A percentile compares a stretch with the other conserved stretches of the same genome.
phyloP scores from a whole-genome alignment of 2,888 invertebrate species.

The Myopa tessellatipennis region DNA sequence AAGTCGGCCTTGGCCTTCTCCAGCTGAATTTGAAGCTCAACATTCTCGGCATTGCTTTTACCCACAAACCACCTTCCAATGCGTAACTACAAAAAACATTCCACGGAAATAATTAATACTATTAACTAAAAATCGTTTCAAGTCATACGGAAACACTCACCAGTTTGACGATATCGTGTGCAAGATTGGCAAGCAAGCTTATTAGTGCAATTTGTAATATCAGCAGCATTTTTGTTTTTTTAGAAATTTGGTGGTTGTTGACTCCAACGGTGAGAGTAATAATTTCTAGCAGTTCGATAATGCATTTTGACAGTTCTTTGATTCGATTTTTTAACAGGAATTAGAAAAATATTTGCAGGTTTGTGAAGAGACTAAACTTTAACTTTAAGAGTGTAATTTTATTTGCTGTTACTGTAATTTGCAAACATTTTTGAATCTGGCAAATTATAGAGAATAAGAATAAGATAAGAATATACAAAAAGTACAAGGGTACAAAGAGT shows the following conservation, averaged over 20 bases:
- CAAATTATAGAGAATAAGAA: no score
- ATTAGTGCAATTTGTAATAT: constrained; percentile 53
- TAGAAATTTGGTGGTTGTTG: not conserved
- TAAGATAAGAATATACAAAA: no score
- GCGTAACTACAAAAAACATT: constrained; percentile 42
- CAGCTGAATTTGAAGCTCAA: constrained; percentile 48
- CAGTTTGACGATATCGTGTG: constrained; percentile 51
- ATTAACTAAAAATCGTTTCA: not conserved
- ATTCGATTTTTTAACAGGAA: not conserved
- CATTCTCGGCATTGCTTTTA: not conserved
- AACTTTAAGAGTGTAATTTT: no score
- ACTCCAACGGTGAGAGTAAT: not conserved
- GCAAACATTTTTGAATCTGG: no score
- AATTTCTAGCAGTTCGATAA: not conserved
- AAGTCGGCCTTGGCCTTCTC: constrained; percentile 53
- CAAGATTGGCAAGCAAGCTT: constrained; percentile 52
- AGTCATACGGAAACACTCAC: constrained; percentile 45
- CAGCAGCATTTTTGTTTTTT: constrained; percentile 46
- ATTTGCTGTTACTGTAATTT: no score
- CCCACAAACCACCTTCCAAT: constrained; percentile 45
- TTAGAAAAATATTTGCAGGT: no score
- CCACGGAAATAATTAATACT: not conserved
- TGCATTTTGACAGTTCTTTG: constrained; percentile 9
- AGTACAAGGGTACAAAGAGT: no score
- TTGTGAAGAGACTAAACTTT: no score